These are phyloP conservation scores for Ypsolopha scabrella DNA, from an alignment of 2,888 invertebrate species.

Conservation along the genomic window DNA sequence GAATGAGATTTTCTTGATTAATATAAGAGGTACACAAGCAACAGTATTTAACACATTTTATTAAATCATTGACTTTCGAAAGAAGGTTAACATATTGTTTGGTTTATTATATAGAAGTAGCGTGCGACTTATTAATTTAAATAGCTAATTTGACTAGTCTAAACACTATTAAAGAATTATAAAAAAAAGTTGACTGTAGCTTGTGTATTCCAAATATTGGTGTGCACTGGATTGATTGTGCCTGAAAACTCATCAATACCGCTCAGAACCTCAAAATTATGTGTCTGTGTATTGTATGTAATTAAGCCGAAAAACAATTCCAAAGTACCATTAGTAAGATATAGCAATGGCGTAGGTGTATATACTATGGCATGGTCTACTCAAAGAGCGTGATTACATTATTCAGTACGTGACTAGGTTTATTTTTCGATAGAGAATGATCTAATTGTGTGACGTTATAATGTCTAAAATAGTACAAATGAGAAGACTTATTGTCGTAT, in stretches of 20 bases:
- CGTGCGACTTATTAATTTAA: too few relatives aligned
- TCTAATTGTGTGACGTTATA: constrained; percentile 66
- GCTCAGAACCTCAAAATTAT: constrained; percentile 69
- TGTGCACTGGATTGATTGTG: constrained; percentile 64
- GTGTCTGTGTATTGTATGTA: constrained; percentile 35
- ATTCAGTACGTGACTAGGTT: constrained; percentile 62
- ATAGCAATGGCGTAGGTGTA: constrained; percentile 34
- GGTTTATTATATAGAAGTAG: too few relatives aligned
- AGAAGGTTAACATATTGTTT: too few relatives aligned
- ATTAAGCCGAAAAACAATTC: constrained; percentile 46
- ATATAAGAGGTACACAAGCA: constrained; percentile 48
- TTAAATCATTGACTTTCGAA: too few relatives aligned
- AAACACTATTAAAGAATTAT: too few relatives aligned
- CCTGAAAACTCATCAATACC: constrained; percentile 66
- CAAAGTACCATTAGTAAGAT: constrained; percentile 46
- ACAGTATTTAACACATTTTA: too few relatives aligned
- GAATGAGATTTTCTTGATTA: constrained; percentile 38
- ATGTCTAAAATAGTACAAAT: constrained; percentile 73
- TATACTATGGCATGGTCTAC: constrained; percentile 41
- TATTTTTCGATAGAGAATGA: constrained; percentile 59
- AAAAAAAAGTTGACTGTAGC: constrained; percentile 1
- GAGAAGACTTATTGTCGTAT: constrained; percentile 70
- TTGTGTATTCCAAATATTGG: constrained; percentile 59
- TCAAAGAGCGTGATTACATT: constrained; percentile 63
- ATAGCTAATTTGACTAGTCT: too few relatives aligned